Conservation (phyloP, 2,888 invertebrate species). For the Sabellastarte sp. region DNA sequence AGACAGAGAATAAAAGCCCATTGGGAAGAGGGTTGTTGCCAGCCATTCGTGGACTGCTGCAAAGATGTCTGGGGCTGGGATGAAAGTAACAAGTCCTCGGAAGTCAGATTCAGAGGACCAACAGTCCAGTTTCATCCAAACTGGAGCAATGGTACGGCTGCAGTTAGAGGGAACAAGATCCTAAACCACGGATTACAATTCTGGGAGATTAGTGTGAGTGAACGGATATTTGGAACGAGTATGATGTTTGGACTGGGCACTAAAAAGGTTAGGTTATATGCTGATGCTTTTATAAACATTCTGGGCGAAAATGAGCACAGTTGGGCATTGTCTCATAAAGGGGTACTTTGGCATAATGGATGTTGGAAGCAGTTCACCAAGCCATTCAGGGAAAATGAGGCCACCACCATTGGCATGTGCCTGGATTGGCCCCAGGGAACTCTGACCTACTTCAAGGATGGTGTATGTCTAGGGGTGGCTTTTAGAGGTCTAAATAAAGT, state of each 20-base stretch:
- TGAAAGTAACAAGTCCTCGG: constrained; percentile 63
- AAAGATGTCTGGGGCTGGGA: constrained; percentile 74
- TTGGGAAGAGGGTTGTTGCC: too few relatives aligned
- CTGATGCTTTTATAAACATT: constrained; percentile 70
- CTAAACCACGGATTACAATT: constrained; percentile 67
- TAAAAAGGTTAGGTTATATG: constrained; percentile 65
- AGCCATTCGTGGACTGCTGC: constrained; percentile 62
- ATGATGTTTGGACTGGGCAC: constrained; percentile 77
- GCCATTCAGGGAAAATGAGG: constrained; percentile 71
- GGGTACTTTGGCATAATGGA: constrained; percentile 71
- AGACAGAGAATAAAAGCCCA: too few relatives aligned
- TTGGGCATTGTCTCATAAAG: constrained; percentile 76
- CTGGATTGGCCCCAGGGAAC: constrained; percentile 70
- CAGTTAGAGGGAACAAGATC: constrained; percentile 68
- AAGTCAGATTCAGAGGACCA: constrained; percentile 62
- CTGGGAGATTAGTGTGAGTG: constrained; percentile 69
- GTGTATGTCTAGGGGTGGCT: constrained; percentile 70
- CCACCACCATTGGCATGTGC: constrained; percentile 69
- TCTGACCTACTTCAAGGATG: constrained; percentile 72
- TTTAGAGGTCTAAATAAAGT: constrained; percentile 68
- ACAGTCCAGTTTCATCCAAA: constrained; percentile 75
- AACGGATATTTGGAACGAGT: constrained; percentile 72
- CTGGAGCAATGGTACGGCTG: constrained; percentile 76
- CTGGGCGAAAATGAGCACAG: constrained; percentile 71
- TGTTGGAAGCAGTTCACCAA: constrained; percentile 68